Percentiles rank a stretch among this genome's conserved stretches.
Evolutionary conservation across 1,140 invertebrate genomes (phyloP).

Genomic region (Latrodectus geometricus): DNA sequence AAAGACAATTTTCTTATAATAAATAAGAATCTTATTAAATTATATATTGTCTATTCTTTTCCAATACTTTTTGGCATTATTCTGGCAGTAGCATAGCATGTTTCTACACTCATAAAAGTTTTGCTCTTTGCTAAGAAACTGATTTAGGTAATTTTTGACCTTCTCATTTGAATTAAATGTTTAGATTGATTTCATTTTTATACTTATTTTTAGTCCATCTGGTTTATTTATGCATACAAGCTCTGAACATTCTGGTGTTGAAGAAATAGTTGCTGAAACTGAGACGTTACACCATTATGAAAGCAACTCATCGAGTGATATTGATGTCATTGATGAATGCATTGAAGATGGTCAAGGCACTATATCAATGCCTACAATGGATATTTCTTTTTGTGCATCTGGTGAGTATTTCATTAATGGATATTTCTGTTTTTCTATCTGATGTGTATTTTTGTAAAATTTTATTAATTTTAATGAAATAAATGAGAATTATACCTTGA

Average conservation of each 20-base stretch:
- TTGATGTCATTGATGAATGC: constrained; percentile 32
- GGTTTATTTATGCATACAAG: neutral
- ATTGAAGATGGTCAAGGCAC: neutral
- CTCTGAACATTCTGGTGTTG: neutral
- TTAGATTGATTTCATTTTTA: neutral
- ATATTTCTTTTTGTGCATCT: constrained; percentile 12
- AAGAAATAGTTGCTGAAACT: neutral
- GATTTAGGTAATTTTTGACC: too few relatives aligned
- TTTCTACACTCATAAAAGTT: too few relatives aligned
- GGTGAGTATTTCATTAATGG: neutral
- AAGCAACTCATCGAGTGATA: constrained; percentile 30
- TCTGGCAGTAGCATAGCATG: too few relatives aligned
- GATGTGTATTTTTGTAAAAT: too few relatives aligned
- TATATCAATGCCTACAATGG: neutral
- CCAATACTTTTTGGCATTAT: too few relatives aligned
- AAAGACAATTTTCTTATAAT: too few relatives aligned
- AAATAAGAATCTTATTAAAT: too few relatives aligned
- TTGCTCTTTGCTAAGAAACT: too few relatives aligned
- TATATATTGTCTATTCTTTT: too few relatives aligned
- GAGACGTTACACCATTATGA: constrained; percentile 4
- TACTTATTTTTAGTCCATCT: neutral
- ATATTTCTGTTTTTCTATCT: too few relatives aligned
- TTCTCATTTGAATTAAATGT: neutral
- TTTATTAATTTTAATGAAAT: too few relatives aligned
- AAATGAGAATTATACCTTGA: too few relatives aligned